These are phyloP conservation scores for Tangara arthus DNA, from an alignment of 2,797 vertebrate species.

Conservation along the genomic window DNA sequence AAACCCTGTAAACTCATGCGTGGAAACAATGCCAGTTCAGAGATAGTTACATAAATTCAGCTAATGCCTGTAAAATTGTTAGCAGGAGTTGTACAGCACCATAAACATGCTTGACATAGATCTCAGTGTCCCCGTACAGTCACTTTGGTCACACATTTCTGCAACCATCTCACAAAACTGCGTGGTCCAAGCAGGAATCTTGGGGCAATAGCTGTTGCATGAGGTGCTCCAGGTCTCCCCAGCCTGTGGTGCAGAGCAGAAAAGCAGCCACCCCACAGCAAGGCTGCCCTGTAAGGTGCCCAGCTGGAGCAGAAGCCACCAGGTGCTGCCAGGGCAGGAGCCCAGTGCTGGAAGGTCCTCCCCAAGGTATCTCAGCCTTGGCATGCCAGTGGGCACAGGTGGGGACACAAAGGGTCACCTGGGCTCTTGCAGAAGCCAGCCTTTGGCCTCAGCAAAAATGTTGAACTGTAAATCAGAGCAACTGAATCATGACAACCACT, in stretches of 20 bases:
- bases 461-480: neutral
- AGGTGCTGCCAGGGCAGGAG: neutral
- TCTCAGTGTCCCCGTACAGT: rapidly evolving
- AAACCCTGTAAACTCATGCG: rapidly evolving
- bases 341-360: neutral
- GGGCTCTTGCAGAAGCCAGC: neutral
- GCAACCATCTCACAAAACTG: neutral
- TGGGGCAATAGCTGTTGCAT: neutral
- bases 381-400: neutral
- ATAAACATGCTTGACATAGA: rapidly evolving
- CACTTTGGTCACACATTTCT: neutral
- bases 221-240: neutral
- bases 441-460: neutral
- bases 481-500: neutral
- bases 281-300: rapidly evolving
- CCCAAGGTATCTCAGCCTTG: neutral
- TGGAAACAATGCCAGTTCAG: neutral
- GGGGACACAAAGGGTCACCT: neutral
- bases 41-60: neutral
- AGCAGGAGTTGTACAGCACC: neutral
- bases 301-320: neutral
- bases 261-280: neutral
- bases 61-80: neutral
- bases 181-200: neutral
- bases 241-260: neutral